Conservation (phyloP, 2,113 vertebrate genomes). For the Dasyprocta punctata region DNA sequence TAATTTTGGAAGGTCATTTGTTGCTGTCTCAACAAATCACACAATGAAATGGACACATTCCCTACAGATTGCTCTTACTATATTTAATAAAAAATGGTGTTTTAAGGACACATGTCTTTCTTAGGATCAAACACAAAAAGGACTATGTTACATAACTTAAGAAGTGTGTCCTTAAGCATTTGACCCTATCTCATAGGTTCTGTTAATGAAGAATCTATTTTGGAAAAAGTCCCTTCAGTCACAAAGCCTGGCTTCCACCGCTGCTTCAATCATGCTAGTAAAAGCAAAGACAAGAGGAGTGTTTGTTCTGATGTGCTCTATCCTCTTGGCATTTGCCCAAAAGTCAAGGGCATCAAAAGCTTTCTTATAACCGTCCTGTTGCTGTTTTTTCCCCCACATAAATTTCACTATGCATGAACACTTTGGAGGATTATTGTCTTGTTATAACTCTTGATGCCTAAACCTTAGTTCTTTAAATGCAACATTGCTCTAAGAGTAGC, state of each 20-base stretch:
- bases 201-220: background rate
- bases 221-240: background rate
- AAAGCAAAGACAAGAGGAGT: background rate
- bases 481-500: background rate
- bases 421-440: conserved; percentile 12
- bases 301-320: background rate
- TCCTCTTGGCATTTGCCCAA: conserved; percentile 55
- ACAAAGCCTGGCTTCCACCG: background rate
- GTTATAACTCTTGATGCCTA: background rate
- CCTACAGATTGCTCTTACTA: background rate
- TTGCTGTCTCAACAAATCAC: background rate
- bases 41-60: background rate
- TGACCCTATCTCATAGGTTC: background rate
- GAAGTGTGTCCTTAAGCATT: background rate
- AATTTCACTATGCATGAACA: conserved; percentile 13
- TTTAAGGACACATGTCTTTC: background rate
- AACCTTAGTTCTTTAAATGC: background rate
- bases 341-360: background rate
- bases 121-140: background rate
- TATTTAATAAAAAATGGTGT: background rate
- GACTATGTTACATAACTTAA: background rate
- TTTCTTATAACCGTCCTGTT: background rate
- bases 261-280: background rate
- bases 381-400: background rate
- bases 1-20: background rate